Conservation (phyloP, 2,888 invertebrate species). For the Parelbella ahira region DNA sequence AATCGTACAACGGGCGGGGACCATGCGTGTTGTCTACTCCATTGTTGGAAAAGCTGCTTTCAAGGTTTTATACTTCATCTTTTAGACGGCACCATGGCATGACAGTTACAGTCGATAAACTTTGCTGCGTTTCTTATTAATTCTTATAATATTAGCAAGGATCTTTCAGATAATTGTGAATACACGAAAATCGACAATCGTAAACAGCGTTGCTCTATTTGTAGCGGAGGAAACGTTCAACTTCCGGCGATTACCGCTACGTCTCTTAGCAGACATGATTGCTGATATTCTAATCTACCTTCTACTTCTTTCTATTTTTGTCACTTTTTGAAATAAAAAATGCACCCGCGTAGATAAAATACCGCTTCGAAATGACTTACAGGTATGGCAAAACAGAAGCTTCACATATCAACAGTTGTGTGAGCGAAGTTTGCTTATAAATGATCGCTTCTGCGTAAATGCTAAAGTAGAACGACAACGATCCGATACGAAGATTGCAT, state of each 20-base stretch:
- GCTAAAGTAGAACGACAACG: constrained; percentile 57
- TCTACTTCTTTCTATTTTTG: constrained; percentile 73
- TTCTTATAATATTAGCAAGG: constrained; percentile 70
- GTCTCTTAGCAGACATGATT: constrained; percentile 72
- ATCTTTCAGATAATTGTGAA: constrained; percentile 74
- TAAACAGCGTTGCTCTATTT: constrained; percentile 60
- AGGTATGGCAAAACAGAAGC: constrained; percentile 67
- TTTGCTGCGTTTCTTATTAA: constrained; percentile 79
- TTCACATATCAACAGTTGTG: constrained; percentile 53
- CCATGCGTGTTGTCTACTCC: constrained; percentile 78
- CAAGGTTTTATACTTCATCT: constrained; percentile 78
- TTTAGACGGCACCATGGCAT: constrained; percentile 81
- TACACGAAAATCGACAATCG: constrained; percentile 70
- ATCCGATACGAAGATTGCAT: constrained; percentile 48
- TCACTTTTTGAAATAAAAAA: constrained; percentile 70
- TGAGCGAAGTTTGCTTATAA: constrained; percentile 65
- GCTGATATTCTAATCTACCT: constrained; percentile 69
- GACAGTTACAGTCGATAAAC: constrained; percentile 78
- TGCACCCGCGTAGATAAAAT: constrained; percentile 75
- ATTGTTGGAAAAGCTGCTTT: constrained; percentile 81
- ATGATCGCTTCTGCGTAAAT: constrained; percentile 70
- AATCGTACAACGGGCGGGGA: constrained; percentile 72
- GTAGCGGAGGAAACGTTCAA: constrained; percentile 57
- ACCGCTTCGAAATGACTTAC: constrained; percentile 67
- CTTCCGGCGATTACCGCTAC: constrained; percentile 66